Evolutionary conservation across 2,888 invertebrate genomes (phyloP), one percentile per base, ranked within the genome.

Genomic region (Lasius fuliginosus): DNA sequence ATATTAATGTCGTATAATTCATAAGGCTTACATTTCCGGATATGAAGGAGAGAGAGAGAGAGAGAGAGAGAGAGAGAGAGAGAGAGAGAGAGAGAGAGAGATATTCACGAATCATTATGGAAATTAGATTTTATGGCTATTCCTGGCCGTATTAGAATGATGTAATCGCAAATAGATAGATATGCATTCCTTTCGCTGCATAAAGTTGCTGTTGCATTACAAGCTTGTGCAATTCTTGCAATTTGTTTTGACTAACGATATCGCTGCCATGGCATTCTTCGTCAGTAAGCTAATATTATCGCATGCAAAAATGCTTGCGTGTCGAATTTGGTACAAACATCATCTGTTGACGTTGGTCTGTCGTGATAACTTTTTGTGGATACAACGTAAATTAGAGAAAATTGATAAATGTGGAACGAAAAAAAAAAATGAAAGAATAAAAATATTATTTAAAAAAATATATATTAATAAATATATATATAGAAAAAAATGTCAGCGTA

Each of bases 91-190:
- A 36, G 33, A 36, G 33, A 36, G 33, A 3, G 33, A 36, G 33
- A 36, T n/a, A n/a, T 23, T 69, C 69, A 33, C 49, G n/a, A 60
- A 58, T 74, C 33, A 12, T 62, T 62, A 36, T 46, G 23, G 9
- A 75, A 75, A 74, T 60, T 74, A 74, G 46, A 75, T 49, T 75
- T 36, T 56, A 56, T 18, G 23, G 11, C 42, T 36, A 69, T 69
- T 69, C 33, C 15, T 62, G 23, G 2, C 3, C 46, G 30, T 15
- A 60, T 30, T 42, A 62, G 18, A 9, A 40, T 62, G 23, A 75
- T n/a, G n/a, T 62, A 75, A 75, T 74, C 42, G 8, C 36, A 42
- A 46, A 11, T 68, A 18, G 46, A 49, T 56, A 23, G 36, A 71
- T 62, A 33, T 18, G 6, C 46, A 62, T 15, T 62, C 40, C 58